phyloP scores from a whole-genome alignment of 2,888 invertebrate species.

The Diadegma fenestrale region DNA sequence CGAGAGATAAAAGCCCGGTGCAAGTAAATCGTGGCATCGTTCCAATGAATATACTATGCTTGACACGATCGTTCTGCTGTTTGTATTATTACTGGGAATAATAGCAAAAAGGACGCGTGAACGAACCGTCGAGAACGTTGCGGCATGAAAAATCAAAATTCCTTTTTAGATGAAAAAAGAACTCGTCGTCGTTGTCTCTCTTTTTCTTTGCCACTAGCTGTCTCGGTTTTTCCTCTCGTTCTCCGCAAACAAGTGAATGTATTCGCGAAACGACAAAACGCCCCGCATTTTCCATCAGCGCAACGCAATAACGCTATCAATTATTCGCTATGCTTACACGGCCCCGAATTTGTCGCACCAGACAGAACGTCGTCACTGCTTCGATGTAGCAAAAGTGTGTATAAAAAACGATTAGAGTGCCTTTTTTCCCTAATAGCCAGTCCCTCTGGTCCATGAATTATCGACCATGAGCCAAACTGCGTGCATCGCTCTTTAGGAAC shows the following conservation, averaged over 20 bases:
- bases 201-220: neutral
- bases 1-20: neutral
- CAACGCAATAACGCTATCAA: constrained; percentile 77
- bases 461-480: neutral
- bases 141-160: constrained; percentile 68
- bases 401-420: constrained; percentile 76
- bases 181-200: neutral
- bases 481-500: neutral
- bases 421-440: neutral
- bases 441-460: neutral
- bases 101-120: neutral
- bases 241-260: neutral
- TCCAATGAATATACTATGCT: neutral
- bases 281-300: constrained; percentile 13
- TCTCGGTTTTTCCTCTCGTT: neutral
- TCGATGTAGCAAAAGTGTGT: constrained; percentile 54
- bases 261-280: neutral
- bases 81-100: neutral
- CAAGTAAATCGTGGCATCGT: neutral
- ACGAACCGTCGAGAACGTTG: constrained; percentile 21
- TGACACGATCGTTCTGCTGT: neutral
- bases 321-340: constrained; percentile 74
- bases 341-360: constrained; percentile 52
- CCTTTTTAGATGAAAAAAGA: constrained; percentile 65
- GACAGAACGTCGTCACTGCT: no score